These are phyloP conservation scores for Parotocinclus haroldoi DNA, from an alignment of 2,797 vertebrate genomes.

Conservation along the genomic window DNA sequence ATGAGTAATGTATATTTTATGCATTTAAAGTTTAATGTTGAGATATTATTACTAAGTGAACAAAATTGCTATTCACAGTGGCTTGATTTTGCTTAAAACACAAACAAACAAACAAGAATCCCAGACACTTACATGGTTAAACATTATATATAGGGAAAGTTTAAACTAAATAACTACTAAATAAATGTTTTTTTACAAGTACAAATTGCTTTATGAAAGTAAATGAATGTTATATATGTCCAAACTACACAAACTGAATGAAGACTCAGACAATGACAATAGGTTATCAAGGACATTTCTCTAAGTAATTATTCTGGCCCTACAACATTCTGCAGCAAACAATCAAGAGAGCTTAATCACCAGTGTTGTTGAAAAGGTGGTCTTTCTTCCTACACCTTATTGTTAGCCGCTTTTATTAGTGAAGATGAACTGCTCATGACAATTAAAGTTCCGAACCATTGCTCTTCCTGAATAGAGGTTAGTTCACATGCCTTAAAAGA, in stretches of 20 bases:
- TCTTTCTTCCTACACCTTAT: conserved; percentile 66
- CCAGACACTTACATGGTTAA: too few relatives aligned
- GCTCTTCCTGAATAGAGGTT: conserved; percentile 70
- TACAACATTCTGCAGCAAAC: conserved; percentile 55
- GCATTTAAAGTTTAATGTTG: too few relatives aligned
- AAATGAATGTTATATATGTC: conserved; percentile 18
- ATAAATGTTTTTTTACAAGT: background rate
- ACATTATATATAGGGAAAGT: too few relatives aligned
- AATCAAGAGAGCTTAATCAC: conserved; percentile 67
- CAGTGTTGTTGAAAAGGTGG: conserved; percentile 66
- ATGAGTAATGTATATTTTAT: too few relatives aligned
- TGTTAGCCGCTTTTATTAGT: conserved; percentile 74
- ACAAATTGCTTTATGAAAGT: conserved; percentile 16
- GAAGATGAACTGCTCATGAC: conserved; percentile 75
- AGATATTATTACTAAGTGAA: too few relatives aligned
- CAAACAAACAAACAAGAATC: too few relatives aligned
- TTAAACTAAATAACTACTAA: too few relatives aligned
- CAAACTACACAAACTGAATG: conserved; percentile 16
- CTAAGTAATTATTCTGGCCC: conserved; percentile 57
- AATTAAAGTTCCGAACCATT: conserved; percentile 80
- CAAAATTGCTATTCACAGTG: too few relatives aligned
- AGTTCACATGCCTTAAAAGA: conserved; percentile 64
- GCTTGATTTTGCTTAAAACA: too few relatives aligned
- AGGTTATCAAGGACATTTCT: conserved; percentile 14
- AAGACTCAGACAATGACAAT: conserved; percentile 24